Evolutionary conservation across 2,888 invertebrate species (phyloP).

Genomic region (Malachius bipustulatus): DNA sequence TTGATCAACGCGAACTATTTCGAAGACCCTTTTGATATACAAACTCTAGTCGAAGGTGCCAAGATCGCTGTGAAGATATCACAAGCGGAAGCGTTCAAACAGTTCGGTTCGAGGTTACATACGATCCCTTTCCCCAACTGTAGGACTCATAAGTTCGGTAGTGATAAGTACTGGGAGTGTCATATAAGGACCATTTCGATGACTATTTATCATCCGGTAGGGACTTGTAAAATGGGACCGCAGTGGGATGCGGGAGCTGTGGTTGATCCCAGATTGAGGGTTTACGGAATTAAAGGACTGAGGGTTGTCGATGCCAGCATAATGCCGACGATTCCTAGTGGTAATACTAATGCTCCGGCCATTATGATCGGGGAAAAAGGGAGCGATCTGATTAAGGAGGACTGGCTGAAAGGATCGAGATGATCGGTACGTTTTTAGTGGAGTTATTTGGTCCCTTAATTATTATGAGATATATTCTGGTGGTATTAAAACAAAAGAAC

Average conservation of each 20-base stretch:
- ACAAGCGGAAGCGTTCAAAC: constrained; percentile 64
- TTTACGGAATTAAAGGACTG: constrained; percentile 65
- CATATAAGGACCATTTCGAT: constrained; percentile 75
- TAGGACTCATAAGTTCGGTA: constrained; percentile 55
- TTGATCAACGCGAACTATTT: constrained; percentile 89
- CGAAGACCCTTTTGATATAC: constrained; percentile 64
- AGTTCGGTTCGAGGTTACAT: constrained; percentile 67
- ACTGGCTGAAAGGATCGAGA: constrained; percentile 51
- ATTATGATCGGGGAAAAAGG: constrained; percentile 89
- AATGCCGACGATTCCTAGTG: constrained; percentile 81
- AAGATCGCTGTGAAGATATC: constrained; percentile 63
- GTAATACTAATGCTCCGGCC: constrained; percentile 84
- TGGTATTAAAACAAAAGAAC: no score
- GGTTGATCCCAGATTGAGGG: constrained; percentile 65
- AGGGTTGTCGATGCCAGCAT: constrained; percentile 79
- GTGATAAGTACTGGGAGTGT: constrained; percentile 78
- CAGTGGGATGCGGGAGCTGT: constrained; percentile 65
- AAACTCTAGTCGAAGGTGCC: constrained; percentile 72
- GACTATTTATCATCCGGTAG: constrained; percentile 84
- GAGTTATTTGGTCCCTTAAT: no score
- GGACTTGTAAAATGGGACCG: constrained; percentile 84
- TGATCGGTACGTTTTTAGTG: no score
- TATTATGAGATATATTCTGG: no score
- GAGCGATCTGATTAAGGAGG: constrained; percentile 72
- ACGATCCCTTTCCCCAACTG: constrained; percentile 69